phyloP scores from a whole-genome alignment of 2,113 vertebrate species.

The Rynchops niger region DNA sequence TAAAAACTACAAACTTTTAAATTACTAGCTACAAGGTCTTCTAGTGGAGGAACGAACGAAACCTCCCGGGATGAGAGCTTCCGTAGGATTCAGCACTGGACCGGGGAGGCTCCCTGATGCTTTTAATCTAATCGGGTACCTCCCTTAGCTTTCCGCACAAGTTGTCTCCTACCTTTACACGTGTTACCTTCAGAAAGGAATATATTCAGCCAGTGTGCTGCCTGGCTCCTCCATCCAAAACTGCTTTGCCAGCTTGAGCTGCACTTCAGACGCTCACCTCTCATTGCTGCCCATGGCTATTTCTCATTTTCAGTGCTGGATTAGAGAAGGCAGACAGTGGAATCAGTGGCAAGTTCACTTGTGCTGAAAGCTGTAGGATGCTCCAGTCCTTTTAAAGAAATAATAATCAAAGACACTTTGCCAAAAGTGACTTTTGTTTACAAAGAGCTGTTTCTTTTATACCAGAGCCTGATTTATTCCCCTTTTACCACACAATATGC shows the following conservation, averaged over 20 bases:
- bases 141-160: not conserved
- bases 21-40: not conserved
- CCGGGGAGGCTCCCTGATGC: not conserved
- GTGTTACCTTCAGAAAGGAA: not conserved
- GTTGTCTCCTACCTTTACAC: not conserved
- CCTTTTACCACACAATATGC: not conserved
- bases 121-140: not conserved
- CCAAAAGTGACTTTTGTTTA: not conserved
- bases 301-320: not conserved
- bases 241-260: not conserved
- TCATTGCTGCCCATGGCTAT: not conserved
- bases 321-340: not conserved
- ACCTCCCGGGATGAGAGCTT: not conserved
- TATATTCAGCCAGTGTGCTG: not conserved
- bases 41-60: not conserved
- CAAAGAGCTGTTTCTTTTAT: not conserved
- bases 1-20: not conserved
- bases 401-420: not conserved
- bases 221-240: fast-evolving
- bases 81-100: not conserved
- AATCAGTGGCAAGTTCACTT: not conserved
- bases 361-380: not conserved
- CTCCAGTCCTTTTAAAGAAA: not conserved
- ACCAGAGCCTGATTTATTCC: not conserved
- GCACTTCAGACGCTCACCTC: not conserved